phyloP scores from a whole-genome alignment of 2,888 invertebrate species.

The Amorpha juglandis region DNA sequence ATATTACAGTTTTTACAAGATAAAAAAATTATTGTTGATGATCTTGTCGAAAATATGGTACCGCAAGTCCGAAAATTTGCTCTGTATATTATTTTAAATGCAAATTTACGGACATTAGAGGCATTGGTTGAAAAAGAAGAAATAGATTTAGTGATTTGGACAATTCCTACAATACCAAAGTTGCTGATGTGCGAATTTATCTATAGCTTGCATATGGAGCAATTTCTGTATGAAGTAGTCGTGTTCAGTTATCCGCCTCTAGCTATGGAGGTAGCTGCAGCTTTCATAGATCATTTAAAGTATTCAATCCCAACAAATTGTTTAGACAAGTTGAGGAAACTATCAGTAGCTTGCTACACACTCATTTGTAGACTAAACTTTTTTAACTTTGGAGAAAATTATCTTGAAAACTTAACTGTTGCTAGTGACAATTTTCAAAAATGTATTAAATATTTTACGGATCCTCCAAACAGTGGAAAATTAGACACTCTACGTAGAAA shows the following conservation, averaged over 20 bases:
- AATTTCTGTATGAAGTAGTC: slow-evolving; percentile 66
- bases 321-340: slow-evolving; percentile 52
- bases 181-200: slow-evolving; percentile 72
- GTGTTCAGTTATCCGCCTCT: slow-evolving; percentile 60
- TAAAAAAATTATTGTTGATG: slow-evolving; percentile 53
- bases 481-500: slow-evolving; percentile 56
- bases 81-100: slow-evolving; percentile 67
- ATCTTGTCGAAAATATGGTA: slow-evolving; percentile 39
- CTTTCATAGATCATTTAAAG: slow-evolving; percentile 65
- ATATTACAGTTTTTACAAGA: slow-evolving; percentile 57
- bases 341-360: slow-evolving; percentile 60
- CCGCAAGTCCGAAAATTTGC: slow-evolving; percentile 59
- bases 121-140: slow-evolving; percentile 62
- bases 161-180: slow-evolving; percentile 66
- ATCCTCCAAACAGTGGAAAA: slow-evolving; percentile 62
- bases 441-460: slow-evolving; percentile 60
- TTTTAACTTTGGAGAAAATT: slow-evolving; percentile 49
- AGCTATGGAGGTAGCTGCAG: slow-evolving; percentile 61
- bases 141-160: slow-evolving; percentile 65
- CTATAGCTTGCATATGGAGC: slow-evolving; percentile 66
- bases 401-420: slow-evolving; percentile 41
- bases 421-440: slow-evolving; percentile 57
- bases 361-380: slow-evolving; percentile 63
- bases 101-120: slow-evolving; percentile 61
- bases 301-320: slow-evolving; percentile 62